These are phyloP conservation scores for Agriotes lineatus DNA, from an alignment of 2,888 invertebrate genomes.

Conservation along the genomic window DNA sequence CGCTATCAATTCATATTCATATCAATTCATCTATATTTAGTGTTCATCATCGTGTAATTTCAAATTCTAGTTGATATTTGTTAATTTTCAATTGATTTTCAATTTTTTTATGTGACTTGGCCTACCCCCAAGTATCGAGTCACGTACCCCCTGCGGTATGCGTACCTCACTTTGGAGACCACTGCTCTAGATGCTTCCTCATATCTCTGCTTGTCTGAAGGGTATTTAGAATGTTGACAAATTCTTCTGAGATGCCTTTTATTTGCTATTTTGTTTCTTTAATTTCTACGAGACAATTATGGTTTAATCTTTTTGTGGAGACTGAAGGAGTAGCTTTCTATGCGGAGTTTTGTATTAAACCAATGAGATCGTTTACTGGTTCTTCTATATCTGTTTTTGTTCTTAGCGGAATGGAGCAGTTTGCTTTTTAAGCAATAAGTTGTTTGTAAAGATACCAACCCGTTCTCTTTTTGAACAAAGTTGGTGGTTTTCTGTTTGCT, in stretches of 20 bases:
- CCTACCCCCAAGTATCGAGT: too few species aligned
- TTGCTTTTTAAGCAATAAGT: background rate
- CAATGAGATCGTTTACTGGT: background rate
- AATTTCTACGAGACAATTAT: background rate
- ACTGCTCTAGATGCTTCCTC: too few species aligned
- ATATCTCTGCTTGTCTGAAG: too few species aligned
- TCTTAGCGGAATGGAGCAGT: slow-evolving; percentile 1
- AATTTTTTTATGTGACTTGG: too few species aligned
- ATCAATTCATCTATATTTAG: too few species aligned
- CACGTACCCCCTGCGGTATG: too few species aligned
- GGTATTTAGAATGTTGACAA: background rate
- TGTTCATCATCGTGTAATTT: too few species aligned
- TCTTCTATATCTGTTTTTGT: slow-evolving; percentile 12
- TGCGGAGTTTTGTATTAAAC: slow-evolving; percentile 5
- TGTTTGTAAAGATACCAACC: slow-evolving; percentile 10
- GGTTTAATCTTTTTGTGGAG: slow-evolving; percentile 12
- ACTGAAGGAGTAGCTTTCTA: background rate
- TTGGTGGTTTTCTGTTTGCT: slow-evolving; percentile 13
- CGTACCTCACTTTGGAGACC: too few species aligned
- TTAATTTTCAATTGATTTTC: too few species aligned
- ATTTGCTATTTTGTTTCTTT: background rate
- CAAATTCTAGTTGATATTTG: too few species aligned
- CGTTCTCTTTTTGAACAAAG: slow-evolving; percentile 10
- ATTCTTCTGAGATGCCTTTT: background rate
- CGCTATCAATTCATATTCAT: too few species aligned